phyloP scores from a whole-genome alignment of 2,797 vertebrate genomes.

The Hafferia zeledoni region DNA sequence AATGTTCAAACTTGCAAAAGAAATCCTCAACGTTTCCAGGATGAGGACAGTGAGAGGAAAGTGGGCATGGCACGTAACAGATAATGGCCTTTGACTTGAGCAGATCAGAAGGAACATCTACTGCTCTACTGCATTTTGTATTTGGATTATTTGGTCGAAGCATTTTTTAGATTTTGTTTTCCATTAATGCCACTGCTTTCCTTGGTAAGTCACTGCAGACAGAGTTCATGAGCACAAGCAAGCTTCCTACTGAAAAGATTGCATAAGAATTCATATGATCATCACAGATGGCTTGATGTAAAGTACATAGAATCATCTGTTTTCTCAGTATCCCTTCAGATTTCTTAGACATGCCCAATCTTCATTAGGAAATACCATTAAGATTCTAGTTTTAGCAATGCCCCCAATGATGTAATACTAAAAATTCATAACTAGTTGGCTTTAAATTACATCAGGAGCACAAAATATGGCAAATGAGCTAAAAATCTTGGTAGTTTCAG shows the following conservation, averaged over 20 bases:
- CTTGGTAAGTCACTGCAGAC: background rate
- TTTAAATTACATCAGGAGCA: background rate
- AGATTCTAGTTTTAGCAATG: background rate
- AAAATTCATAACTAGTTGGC: background rate
- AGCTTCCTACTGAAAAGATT: background rate
- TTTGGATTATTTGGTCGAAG: background rate
- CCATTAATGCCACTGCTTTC: background rate
- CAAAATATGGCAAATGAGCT: background rate
- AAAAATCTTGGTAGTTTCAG: background rate
- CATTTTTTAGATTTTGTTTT: background rate
- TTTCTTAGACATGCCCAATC: background rate
- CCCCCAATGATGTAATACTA: background rate
- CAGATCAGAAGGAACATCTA: background rate
- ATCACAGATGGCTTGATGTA: background rate
- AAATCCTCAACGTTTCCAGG: background rate
- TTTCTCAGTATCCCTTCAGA: background rate
- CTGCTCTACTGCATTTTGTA: background rate
- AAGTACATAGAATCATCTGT: background rate
- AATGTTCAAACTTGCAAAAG: background rate
- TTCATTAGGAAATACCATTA: background rate
- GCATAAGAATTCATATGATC: background rate
- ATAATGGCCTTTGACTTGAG: background rate
- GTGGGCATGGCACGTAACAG: background rate
- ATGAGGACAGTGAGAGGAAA: background rate
- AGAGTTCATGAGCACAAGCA: background rate